These are phyloP conservation scores for Tokudaia tokunoshimensis DNA, from an alignment of 2,797 vertebrate species.

Conservation along the genomic window DNA sequence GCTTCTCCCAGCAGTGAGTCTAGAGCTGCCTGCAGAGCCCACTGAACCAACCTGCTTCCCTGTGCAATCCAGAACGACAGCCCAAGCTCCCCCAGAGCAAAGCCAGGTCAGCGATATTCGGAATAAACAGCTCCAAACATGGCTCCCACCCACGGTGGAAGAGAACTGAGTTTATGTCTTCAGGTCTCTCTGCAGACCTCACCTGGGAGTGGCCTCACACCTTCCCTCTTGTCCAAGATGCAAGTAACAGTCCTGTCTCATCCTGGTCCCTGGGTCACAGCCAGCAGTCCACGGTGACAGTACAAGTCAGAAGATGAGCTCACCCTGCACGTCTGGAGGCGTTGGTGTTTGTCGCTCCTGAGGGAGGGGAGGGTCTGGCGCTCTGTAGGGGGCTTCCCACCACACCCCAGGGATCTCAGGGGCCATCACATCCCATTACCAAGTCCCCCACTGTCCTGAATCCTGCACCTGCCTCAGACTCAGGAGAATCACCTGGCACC, in stretches of 20 bases:
- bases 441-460: neutral
- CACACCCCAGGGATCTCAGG: too few relatives aligned
- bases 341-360: too few relatives aligned
- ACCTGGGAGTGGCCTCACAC: neutral
- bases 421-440: neutral
- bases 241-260: neutral
- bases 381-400: neutral
- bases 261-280: neutral
- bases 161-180: neutral
- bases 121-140: neutral
- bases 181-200: neutral
- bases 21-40: neutral
- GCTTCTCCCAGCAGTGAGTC: neutral
- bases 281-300: neutral
- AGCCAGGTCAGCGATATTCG: neutral
- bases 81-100: neutral
- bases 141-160: neutral
- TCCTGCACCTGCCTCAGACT: neutral
- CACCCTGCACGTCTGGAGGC: neutral
- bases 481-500: neutral
- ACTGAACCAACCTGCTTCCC: neutral
- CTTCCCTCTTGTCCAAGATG: neutral
- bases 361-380: neutral
- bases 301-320: neutral
- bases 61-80: neutral